Evolutionary conservation across 1,140 invertebrate genomes (phyloP), one percentile per base, ranked within the genome.

Genomic region (Neodiprion lecontei): DNA sequence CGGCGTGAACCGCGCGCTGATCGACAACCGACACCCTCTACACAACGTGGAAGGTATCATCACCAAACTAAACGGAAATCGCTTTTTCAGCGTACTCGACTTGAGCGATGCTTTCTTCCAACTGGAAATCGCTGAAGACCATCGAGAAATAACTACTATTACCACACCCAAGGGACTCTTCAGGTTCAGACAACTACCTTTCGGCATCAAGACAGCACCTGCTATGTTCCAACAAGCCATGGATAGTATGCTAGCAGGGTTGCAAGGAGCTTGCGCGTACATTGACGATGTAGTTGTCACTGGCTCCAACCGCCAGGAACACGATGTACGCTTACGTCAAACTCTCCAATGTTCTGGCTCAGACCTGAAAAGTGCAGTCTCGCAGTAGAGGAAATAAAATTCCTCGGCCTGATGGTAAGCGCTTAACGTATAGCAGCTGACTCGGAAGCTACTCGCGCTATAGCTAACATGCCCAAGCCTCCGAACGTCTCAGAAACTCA

Each of bases 201-300:
- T 61, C 0, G 53, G 28, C 10, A 83, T 91, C 8, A 84, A 86
- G 74, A 84, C 83, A 17, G 88, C 89, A 0, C 88, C 90, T 21
- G 78, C 82, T n/a, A 85, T 89, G 74, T 92, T 91, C 76, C 88
- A 92, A 78, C 61, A 84, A 74, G 80, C 86, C 17, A 89, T 91
- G 23, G 86, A 89, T 65, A 75, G 83, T 74, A 76, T 87, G 7
- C 49, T 75, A 1, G 23, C 74, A 0, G 75, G 67, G 0, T 0
- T 76, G 10, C 7, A 53, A 7, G 77, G 70, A 10, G 69, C 67
- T 0, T 67, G 67, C 5, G 70, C 71, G 3, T 76, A 74, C 10
- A 0, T 74, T 0, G 74, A 78, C 2, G 69, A 78, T 14, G 23
- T 76, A 0, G 1, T 74, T 1, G n/a, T 78, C 0, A n/a, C 17